These are phyloP conservation scores for Microcebus jonahi DNA, from an alignment of 2,113 vertebrate genomes.

Conservation along the genomic window DNA sequence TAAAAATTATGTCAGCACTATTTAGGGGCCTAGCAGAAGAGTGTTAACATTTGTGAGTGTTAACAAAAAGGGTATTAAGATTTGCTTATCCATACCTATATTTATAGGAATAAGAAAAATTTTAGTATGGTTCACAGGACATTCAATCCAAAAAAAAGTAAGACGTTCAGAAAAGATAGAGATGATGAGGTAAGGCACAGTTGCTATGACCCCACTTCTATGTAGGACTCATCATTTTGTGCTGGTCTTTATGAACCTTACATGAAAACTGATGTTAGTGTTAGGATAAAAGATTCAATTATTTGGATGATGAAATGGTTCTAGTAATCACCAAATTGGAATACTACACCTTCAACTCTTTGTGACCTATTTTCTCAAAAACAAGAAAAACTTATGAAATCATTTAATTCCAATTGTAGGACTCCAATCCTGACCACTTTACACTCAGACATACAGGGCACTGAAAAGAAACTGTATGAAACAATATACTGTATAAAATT, in stretches of 20 bases:
- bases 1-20: not conserved
- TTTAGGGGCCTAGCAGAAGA: conserved; percentile 36
- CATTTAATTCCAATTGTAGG: not conserved
- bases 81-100: not conserved
- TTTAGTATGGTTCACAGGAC: conserved; percentile 66
- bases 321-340: not conserved
- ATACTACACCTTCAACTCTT: not conserved
- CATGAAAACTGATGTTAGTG: not conserved
- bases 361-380: conserved; percentile 27
- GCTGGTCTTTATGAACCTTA: not conserved
- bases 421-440: not conserved
- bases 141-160: conserved; percentile 69
- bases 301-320: not conserved
- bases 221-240: not conserved
- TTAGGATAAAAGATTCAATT: not conserved
- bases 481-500: not conserved
- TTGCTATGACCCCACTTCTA: not conserved
- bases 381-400: not conserved
- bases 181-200: conserved; percentile 60
- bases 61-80: not conserved
- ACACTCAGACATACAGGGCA: not conserved
- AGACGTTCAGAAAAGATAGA: conserved; percentile 64
- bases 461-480: not conserved
- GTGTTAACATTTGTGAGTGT: not conserved
- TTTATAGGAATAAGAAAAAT: conserved; percentile 62